phyloP scores from a whole-genome alignment of 2,113 vertebrate species.

The Spea multiplicata region DNA sequence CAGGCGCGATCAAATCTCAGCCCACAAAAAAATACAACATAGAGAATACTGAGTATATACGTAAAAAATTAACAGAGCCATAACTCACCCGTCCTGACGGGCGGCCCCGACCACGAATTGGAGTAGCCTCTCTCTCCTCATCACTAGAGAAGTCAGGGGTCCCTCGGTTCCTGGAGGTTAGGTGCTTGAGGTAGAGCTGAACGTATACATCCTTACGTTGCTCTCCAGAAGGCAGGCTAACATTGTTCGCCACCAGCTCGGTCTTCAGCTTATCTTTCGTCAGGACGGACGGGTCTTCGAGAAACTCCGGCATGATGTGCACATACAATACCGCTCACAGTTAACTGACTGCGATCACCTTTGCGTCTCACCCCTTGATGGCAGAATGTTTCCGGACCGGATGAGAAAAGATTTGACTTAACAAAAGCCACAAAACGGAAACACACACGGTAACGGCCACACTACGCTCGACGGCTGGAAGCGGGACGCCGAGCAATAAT shows the following conservation, averaged over 20 bases:
- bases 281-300: slow-evolving; percentile 86
- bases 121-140: slow-evolving; percentile 79
- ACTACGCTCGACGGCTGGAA: slow-evolving; percentile 46
- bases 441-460: slow-evolving; percentile 36
- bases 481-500: slow-evolving; percentile 56
- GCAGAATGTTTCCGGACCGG: not conserved
- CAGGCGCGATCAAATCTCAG: too few relatives aligned
- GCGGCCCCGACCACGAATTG: slow-evolving; percentile 58
- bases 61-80: too few relatives aligned
- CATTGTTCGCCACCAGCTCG: slow-evolving; percentile 85
- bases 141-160: slow-evolving; percentile 89
- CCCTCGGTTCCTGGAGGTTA: slow-evolving; percentile 76
- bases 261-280: slow-evolving; percentile 94
- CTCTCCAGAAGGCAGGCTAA: slow-evolving; percentile 83
- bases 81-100: slow-evolving; percentile 55
- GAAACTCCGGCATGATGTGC: slow-evolving; percentile 83
- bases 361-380: not conserved
- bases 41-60: too few relatives aligned
- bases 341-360: not conserved
- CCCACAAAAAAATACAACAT: too few relatives aligned
- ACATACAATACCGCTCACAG: slow-evolving; percentile 34
- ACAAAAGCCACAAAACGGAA: not conserved
- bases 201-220: slow-evolving; percentile 91
- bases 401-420: not conserved
- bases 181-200: slow-evolving; percentile 87